Conservation (phyloP, 2,888 invertebrate genomes). For the Ecdyonurus torrentis region DNA sequence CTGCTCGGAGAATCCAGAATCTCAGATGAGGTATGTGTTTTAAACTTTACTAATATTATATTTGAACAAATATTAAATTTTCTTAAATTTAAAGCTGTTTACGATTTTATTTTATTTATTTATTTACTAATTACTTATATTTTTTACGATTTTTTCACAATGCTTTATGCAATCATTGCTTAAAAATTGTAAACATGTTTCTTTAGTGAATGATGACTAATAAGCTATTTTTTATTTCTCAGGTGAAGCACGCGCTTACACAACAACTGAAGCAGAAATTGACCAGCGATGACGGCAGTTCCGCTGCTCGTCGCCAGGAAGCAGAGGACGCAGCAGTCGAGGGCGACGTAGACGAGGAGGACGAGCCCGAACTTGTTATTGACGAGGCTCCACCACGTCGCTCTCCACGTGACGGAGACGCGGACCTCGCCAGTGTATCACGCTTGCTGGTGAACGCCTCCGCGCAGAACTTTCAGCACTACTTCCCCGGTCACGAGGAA, state of each 20-base stretch:
- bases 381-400: constrained; percentile 35
- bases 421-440: constrained; percentile 61
- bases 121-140: too few species aligned
- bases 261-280: constrained; percentile 44
- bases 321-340: constrained; percentile 13
- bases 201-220: too few species aligned
- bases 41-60: too few species aligned
- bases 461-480: constrained; percentile 42
- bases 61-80: too few species aligned
- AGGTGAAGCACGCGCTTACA: constrained; percentile 60
- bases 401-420: constrained; percentile 15
- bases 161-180: too few species aligned
- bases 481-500: constrained; percentile 33
- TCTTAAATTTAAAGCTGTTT: too few species aligned
- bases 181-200: too few species aligned
- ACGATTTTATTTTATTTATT: too few species aligned
- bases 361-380: constrained; percentile 43
- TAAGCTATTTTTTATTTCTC: too few species aligned
- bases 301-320: constrained; percentile 7
- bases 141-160: too few species aligned
- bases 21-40: constrained; percentile 35
- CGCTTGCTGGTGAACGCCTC: constrained; percentile 58
- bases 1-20: constrained; percentile 23
- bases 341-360: constrained; percentile 42
- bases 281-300: constrained; percentile 8